Conservation (phyloP, 1,140 invertebrate genomes). For the Drosophila bocqueti region DNA sequence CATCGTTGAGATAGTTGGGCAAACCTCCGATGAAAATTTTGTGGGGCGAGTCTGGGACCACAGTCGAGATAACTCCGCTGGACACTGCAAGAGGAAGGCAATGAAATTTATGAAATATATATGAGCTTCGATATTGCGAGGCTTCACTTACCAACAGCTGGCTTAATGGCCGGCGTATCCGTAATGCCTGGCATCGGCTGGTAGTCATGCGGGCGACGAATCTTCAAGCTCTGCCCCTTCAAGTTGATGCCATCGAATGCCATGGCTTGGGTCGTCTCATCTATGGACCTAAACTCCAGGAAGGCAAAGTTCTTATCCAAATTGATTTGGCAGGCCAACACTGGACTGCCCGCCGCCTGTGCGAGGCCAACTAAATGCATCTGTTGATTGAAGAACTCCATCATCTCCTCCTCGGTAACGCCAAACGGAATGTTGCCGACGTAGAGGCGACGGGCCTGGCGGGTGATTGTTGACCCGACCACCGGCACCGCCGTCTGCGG, state of each 20-base stretch:
- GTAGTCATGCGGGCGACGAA: slow-evolving; percentile 99
- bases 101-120: too few relatives aligned
- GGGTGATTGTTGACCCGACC: slow-evolving; percentile 98
- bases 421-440: slow-evolving; percentile 99
- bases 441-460: slow-evolving; percentile 97
- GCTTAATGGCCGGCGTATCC: slow-evolving; percentile 94
- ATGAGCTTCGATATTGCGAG: not conserved
- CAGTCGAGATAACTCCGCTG: slow-evolving; percentile 92
- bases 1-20: slow-evolving; percentile 99
- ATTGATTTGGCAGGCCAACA: slow-evolving; percentile 99
- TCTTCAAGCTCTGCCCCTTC: slow-evolving; percentile 99
- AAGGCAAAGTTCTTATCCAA: slow-evolving; percentile 99
- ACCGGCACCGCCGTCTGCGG: slow-evolving; percentile 97
- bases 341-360: slow-evolving; percentile 99
- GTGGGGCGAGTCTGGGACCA: slow-evolving; percentile 98
- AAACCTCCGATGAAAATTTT: slow-evolving; percentile 99
- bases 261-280: slow-evolving; percentile 99
- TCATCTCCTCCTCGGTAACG: slow-evolving; percentile 99
- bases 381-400: slow-evolving; percentile 99
- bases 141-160: slow-evolving; percentile 89
- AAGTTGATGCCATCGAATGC: slow-evolving; percentile 99
- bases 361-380: slow-evolving; percentile 99
- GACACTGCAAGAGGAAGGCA: slow-evolving; percentile 68
- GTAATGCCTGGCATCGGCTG: slow-evolving; percentile 98
- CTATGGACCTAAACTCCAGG: slow-evolving; percentile 98